A percentile compares a stretch with the other conserved stretches of the same genome.
phyloP scores from a whole-genome alignment of 2,888 invertebrate genomes.

The Dicranocentrus wangi region DNA sequence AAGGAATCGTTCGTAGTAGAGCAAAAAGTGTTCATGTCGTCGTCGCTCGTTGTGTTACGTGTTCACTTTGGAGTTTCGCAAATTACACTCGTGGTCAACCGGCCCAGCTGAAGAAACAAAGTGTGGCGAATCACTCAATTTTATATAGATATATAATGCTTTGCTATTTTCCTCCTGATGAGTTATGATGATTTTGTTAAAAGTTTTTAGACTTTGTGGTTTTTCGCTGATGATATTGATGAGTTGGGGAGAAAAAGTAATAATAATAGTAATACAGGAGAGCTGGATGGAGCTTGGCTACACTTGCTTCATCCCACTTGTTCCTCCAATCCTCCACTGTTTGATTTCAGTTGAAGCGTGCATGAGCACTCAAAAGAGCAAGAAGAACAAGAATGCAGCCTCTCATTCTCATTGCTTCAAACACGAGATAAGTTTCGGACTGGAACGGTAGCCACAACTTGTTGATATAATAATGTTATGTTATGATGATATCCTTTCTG shows the following conservation, averaged over 20 bases:
- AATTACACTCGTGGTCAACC: neutral
- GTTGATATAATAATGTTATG: no score
- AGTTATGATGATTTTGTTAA: neutral
- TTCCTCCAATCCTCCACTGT: neutral
- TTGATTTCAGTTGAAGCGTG: no score
- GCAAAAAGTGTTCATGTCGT: no score
- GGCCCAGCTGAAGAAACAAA: slow-evolving; percentile 35
- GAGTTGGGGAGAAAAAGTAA: no score
- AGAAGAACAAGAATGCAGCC: no score
- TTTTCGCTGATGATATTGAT: neutral
- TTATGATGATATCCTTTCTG: neutral
- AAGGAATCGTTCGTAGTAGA: no score
- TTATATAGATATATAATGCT: no score
- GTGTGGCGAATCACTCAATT: slow-evolving; percentile 10
- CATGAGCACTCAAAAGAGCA: no score
- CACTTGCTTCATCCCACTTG: neutral
- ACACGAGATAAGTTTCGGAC: neutral
- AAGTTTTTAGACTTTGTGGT: neutral
- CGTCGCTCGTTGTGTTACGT: no score
- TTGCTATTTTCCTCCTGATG: neutral
- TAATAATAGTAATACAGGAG: no score
- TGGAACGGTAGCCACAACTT: slow-evolving; percentile 22
- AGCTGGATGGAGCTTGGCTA: no score
- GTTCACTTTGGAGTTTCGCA: neutral
- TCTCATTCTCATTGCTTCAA: no score